Base-by-base conservation (phyloP, 1,140 invertebrate species). In the Lerema accius region DNA sequence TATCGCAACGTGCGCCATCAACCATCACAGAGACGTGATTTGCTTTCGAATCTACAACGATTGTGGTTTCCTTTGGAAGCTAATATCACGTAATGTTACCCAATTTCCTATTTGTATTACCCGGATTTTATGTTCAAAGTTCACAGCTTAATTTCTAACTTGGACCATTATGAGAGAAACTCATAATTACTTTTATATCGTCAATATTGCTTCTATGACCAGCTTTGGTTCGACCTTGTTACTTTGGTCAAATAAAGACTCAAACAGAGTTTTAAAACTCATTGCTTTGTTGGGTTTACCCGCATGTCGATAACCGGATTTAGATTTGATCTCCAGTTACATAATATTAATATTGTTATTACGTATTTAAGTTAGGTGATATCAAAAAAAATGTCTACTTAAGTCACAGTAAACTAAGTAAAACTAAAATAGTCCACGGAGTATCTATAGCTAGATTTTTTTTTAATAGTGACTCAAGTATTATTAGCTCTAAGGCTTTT, bases 71-170 rank as follows among this genome's bases (percentile, higher is more conserved):
- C 53, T 58, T 58, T 46, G 53, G 45, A 46, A 58, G 42, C 15
- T 26, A 59, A 46, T 46, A 58, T 43, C 28, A 35, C 55, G 55
- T 58, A 58, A 58, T 58, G 55, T 58, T 58, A 58, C 35, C 55
- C 55, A 46, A 58, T 58, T 35, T 58, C 51, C 26, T 43, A 58
- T 58, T 58, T 58, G 55, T 58, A 46, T 45, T 58, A 58, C 15
- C 37, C 42, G 55, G 55, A 58, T 58, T 58, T 58, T 58, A 58
- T 58, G 55, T 45, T 32, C 55, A 4, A 58, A 58, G 55, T 58
- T 58, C 40, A 39, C 40, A 23, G 42, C 45, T 58, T 46, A 58
- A 58, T 58, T 58, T 46, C 55, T 45, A 58, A 58, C 42, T 58
- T 58, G 9, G 32, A 26, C 42, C 55, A 45, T 58, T 58, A 58